Percentiles rank a stretch among this genome's conserved stretches.
Conservation (phyloP, 2,113 vertebrate genomes). For the Misgurnus anguillicaudatus region DNA sequence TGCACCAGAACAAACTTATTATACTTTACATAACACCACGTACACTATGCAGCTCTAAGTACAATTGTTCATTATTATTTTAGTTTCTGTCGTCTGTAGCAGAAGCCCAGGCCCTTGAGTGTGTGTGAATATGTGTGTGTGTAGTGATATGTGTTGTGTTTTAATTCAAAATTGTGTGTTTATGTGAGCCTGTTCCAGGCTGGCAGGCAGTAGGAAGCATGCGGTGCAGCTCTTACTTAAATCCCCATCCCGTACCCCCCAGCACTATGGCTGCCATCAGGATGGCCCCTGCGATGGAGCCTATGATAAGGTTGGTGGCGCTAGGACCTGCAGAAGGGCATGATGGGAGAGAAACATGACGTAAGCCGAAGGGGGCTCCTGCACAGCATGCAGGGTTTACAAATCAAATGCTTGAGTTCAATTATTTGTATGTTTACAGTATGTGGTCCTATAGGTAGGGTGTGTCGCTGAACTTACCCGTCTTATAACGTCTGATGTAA, state of each 20-base stretch:
- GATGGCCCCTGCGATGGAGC: constrained; percentile 99
- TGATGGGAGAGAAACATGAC: constrained; percentile 89
- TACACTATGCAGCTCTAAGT: neutral
- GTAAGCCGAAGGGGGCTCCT: constrained; percentile 49
- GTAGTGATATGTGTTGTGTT: constrained; percentile 20
- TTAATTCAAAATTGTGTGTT: constrained; percentile 16
- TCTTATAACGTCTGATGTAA: neutral
- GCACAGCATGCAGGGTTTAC: constrained; percentile 52
- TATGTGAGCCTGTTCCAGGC: constrained; percentile 54
- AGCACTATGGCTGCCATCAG: constrained; percentile 99
- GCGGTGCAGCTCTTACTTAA: constrained; percentile 99
- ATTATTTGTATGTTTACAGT: constrained; percentile 18
- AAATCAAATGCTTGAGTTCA: constrained; percentile 47
- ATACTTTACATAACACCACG: neutral
- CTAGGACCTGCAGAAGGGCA: constrained; percentile 99
- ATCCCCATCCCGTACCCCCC: constrained; percentile 99
- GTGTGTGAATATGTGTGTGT: constrained; percentile 29
- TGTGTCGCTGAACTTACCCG: constrained; percentile 4
- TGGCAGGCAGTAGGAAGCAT: constrained; percentile 74
- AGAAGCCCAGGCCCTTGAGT: constrained; percentile 92
- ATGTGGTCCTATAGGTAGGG: neutral
- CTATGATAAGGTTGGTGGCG: constrained; percentile 99
- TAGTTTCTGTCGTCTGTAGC: constrained; percentile 78
- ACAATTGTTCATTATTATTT: neutral
- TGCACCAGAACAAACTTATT: neutral